Conservation (phyloP, 1,140 invertebrate species). For the Eurosta solidaginis region DNA sequence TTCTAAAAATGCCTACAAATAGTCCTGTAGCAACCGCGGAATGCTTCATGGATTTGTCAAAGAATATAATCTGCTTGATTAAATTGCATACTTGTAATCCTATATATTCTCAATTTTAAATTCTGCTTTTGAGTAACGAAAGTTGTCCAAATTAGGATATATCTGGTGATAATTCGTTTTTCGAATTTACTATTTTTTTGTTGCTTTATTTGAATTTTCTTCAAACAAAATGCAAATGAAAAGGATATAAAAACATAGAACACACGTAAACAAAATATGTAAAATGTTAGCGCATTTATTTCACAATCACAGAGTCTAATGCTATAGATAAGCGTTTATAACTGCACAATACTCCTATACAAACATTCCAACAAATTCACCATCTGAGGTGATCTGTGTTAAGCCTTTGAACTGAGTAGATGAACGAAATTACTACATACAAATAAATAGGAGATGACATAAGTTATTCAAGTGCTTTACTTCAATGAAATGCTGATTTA, state of each 20-base stretch:
- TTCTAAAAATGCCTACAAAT: too few species aligned
- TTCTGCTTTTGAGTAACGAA: not conserved
- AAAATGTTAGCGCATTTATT: too few species aligned
- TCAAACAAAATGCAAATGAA: not conserved
- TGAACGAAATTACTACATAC: not conserved
- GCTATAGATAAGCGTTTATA: too few species aligned
- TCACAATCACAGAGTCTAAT: too few species aligned
- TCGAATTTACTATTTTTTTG: too few species aligned
- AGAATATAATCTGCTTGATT: not conserved
- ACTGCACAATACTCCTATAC: too few species aligned
- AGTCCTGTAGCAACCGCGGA: too few species aligned
- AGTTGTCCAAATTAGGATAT: not conserved
- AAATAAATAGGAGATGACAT: conserved; percentile 9
- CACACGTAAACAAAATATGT: not conserved
- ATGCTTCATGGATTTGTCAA: not conserved
- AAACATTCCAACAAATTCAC: too few species aligned
- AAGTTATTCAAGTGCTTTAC: conserved; percentile 27
- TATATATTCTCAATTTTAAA: too few species aligned
- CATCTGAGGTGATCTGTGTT: too few species aligned
- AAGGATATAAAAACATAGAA: not conserved
- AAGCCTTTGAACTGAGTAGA: not conserved
- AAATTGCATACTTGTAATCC: too few species aligned
- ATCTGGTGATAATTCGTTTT: not conserved
- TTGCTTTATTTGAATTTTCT: not conserved
- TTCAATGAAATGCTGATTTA: conserved; percentile 16